These are phyloP conservation scores for Penaeus chinensis DNA, from an alignment of 1,140 invertebrate genomes.

Conservation along the genomic window DNA sequence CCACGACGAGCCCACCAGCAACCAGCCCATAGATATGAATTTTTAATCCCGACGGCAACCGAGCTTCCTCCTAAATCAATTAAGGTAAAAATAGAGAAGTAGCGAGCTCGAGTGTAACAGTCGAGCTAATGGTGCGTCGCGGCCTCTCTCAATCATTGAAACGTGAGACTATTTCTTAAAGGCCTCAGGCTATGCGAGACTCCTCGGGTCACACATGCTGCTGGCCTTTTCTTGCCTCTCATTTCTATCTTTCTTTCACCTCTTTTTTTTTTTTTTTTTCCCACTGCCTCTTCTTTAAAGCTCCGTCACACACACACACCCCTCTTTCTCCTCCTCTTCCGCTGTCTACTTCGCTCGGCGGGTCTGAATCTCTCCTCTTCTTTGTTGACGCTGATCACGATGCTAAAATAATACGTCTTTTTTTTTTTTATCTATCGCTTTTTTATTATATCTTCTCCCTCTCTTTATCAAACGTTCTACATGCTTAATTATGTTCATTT, in stretches of 20 bases:
- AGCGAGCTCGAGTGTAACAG: not conserved
- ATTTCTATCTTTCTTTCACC: not conserved
- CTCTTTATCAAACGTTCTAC: too few species aligned
- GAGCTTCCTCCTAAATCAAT: conserved; percentile 17
- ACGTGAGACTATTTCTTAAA: conserved; percentile 18
- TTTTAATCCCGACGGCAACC: conserved; percentile 8
- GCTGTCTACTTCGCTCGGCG: not conserved
- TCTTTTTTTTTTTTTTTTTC: not conserved
- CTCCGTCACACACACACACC: too few species aligned
- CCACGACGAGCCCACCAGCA: not conserved
- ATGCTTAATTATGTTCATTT: too few species aligned
- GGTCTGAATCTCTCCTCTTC: not conserved
- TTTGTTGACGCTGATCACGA: too few species aligned
- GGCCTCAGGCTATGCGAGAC: not conserved
- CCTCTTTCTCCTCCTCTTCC: conserved; percentile 7
- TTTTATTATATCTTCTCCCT: too few species aligned
- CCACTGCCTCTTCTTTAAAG: not conserved
- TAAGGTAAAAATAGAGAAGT: conserved; percentile 16
- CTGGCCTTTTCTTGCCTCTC: not conserved
- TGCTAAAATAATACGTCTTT: too few species aligned
- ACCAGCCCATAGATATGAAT: conserved; percentile 15
- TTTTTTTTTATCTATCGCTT: too few species aligned
- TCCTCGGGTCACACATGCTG: too few species aligned
- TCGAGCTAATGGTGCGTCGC: conserved; percentile 4
- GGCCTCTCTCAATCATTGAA: conserved; percentile 8